Base-by-base conservation (phyloP, 2,888 invertebrate genomes). In the Gasteruption jaculator region DNA sequence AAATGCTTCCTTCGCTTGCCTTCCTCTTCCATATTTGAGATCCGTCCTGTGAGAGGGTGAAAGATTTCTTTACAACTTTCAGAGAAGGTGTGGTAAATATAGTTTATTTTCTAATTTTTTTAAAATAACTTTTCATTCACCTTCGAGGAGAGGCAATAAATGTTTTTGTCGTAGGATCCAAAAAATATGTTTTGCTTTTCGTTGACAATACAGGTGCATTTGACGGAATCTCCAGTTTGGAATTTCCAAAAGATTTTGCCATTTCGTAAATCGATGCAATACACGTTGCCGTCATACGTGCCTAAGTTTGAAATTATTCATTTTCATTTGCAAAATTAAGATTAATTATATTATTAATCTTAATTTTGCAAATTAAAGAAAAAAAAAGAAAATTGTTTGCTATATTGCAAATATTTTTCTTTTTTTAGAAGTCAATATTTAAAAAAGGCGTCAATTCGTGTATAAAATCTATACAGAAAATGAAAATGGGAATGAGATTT, bases 261-360 rank as follows among this genome's bases (percentile, higher is more conserved):
- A 40, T 67, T 72, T 19, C 71, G 63, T 3, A 80, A 60, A 32
- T 75, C 61, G 45, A 90, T 73, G 50, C 82, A 82, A 51, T 90
- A 83, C 2, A 92, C 63, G 10, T 73, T 73, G 4, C 85, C 83
- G 70, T 91, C 83, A 65, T 89, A 86, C 45, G 88, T 83, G 12
- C 78, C 78, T 78, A 14, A 7, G 30, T n/a, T n/a, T n/a, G n/a
- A n/a, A n/a, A n/a, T n/a, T n/a, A n/a, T n/a, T n/a, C n/a, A n/a
- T n/a, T n/a, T n/a, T n/a, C n/a, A n/a, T n/a, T n/a, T n/a, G n/a
- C n/a, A n/a, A 5, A 31, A 16, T 3, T 11, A 4, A 18, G 21
- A 14, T 32, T 37, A 34, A 22, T 27, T 34, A 11, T 22, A 39
- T 38, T 24, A 39, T 30, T 31, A 20, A 24, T 15, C 20, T 30